Conservation (phyloP, 2,113 vertebrate genomes). For the Parotia lawesii region DNA sequence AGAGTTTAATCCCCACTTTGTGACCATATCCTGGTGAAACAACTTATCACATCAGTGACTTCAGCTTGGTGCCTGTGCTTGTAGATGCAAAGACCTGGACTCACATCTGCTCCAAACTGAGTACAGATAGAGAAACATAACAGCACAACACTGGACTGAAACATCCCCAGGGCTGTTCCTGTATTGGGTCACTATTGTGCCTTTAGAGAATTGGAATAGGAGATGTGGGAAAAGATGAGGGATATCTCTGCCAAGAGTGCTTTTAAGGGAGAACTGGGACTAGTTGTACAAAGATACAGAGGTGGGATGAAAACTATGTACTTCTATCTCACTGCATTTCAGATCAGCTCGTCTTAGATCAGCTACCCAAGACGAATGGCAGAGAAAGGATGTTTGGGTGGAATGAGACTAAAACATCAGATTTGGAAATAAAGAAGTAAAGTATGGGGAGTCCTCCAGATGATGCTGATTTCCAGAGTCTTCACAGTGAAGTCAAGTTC, state of each 20-base stretch:
- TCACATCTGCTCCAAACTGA: not conserved
- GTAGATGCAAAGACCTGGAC: not conserved
- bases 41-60: not conserved
- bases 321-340: not conserved
- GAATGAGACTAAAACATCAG: not conserved
- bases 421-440: not conserved
- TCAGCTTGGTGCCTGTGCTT: not conserved
- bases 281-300: not conserved
- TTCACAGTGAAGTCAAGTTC: not conserved
- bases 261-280: not conserved
- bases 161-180: rapidly evolving
- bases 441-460: not conserved
- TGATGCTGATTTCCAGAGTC: not conserved
- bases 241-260: not conserved
- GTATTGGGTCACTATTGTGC: not conserved
- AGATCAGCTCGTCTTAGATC: not conserved
- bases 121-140: not conserved
- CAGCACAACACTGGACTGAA: not conserved
- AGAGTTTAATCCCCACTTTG: not conserved
- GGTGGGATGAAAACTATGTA: not conserved
- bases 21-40: not conserved
- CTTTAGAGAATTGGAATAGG: not conserved
- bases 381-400: not conserved
- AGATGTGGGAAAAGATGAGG: not conserved
- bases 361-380: rapidly evolving